Evolutionary conservation across 2,113 vertebrate species (phyloP).

Genomic region (Calcarius ornatus): DNA sequence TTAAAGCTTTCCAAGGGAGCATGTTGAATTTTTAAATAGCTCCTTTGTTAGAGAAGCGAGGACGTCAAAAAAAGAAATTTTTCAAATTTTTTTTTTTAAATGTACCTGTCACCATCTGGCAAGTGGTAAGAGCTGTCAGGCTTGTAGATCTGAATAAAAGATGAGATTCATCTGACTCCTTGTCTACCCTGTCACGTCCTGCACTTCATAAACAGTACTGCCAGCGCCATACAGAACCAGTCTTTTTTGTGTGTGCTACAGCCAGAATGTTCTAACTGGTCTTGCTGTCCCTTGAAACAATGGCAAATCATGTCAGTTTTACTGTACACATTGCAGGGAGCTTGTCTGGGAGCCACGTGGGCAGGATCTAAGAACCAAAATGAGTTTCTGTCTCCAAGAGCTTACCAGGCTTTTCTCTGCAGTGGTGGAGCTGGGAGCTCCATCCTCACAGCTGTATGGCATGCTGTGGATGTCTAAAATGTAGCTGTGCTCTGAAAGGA

Average conservation of each 20-base stretch:
- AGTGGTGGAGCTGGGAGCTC: neutral
- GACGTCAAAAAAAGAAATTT: slow-evolving; percentile 18
- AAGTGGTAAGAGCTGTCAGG: slow-evolving; percentile 47
- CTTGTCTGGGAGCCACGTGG: neutral
- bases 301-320: neutral
- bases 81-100: neutral
- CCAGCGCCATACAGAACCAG: neutral
- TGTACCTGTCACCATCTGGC: slow-evolving; percentile 58
- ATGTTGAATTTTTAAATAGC: slow-evolving; percentile 47
- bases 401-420: neutral
- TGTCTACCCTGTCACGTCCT: neutral
- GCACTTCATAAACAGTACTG: neutral
- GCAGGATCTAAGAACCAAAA: neutral
- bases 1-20: slow-evolving; percentile 50
- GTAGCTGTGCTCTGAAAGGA: neutral
- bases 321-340: neutral
- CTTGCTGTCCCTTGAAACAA: neutral
- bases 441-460: neutral
- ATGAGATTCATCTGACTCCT: neutral
- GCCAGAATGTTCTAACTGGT: neutral
- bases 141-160: slow-evolving; percentile 31
- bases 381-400: neutral
- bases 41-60: slow-evolving; percentile 29
- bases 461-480: neutral
- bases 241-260: neutral